Evolutionary conservation across 2,888 invertebrate genomes (phyloP).

Genomic region (Aporophyla nigra): DNA sequence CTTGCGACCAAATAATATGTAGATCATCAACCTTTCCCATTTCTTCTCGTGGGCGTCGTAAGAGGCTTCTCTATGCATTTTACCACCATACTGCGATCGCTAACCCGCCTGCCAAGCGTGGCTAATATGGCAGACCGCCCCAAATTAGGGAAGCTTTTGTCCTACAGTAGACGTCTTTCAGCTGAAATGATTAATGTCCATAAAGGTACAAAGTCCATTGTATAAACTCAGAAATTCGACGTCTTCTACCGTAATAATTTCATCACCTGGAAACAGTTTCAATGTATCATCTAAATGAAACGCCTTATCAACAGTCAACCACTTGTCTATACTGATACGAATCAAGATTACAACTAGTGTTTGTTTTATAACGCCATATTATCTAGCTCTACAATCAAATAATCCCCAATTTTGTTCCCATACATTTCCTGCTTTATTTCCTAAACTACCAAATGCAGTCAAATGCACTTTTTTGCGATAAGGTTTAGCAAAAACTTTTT

Average conservation of each 20-base stretch:
- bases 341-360: slow-evolving; percentile 53
- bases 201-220: background rate
- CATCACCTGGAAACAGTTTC: slow-evolving; percentile 50
- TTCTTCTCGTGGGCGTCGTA: no score
- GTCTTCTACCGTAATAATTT: background rate
- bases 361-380: slow-evolving; percentile 33
- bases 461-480: slow-evolving; percentile 63
- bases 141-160: no score
- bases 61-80: no score
- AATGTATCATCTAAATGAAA: slow-evolving; percentile 42
- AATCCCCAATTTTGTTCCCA: slow-evolving; percentile 81
- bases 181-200: no score
- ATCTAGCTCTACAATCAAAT: slow-evolving; percentile 66
- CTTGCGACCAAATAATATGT: no score
- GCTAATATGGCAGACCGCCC: no score
- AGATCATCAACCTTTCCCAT: no score
- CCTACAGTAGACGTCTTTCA: no score
- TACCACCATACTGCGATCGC: no score
- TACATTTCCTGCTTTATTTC: slow-evolving; percentile 67
- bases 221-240: background rate
- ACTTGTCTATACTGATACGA: slow-evolving; percentile 49
- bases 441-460: slow-evolving; percentile 33
- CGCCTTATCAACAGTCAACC: slow-evolving; percentile 65
- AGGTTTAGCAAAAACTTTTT: slow-evolving; percentile 64
- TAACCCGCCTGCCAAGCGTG: no score